Evolutionary conservation across 2,797 vertebrate genomes (phyloP), one percentile per base, ranked within the genome.

Genomic region (Melanotaenia trifasciata): DNA sequence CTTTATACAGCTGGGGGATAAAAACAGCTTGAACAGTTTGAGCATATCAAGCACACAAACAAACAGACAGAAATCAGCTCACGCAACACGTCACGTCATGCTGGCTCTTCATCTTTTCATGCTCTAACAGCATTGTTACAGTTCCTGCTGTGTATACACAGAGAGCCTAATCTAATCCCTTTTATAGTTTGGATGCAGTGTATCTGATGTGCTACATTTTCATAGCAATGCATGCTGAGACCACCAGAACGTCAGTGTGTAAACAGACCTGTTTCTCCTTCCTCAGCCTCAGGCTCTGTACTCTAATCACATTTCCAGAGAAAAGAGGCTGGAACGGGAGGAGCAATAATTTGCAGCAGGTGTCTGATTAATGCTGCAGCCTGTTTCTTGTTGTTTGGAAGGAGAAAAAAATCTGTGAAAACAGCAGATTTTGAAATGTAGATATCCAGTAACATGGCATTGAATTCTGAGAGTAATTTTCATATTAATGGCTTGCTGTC

Each of bases 291-390:
- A 2, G 67, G 78, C 78, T 67, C 40, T 35, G 74, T 77, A 65
- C 72, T 75, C 50, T 87, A 79, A 87, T 86, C 88, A 80, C 63
- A 76, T 89, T 86, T 82, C 71, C 71, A 76, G 70, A 72, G 73
- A 71, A 78, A 79, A 78, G 69, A 77, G 63, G 67, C 64, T 57
- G 70, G 75, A 78, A 71, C 57, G 4, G 26, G 64, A 40, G 51
- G 58, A 67, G 78, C 63, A 26, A 75, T 77, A 85, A 78, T 84
- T 72, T 80, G 59, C 58, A 70, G 79, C 83, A 88, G 79, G 80
- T 84, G 79, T 80, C 75, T 78, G 81, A 84, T 83, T 84, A 81
- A 83, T 64, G 54, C 62, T 51, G 47, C 64, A 11, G 74, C 71
- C 80, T 84, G 78, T 68, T 80, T 69, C 62, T 67, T 53, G 72